phyloP scores from a whole-genome alignment of 2,888 invertebrate genomes.

The Conops quadrifasciatus region DNA sequence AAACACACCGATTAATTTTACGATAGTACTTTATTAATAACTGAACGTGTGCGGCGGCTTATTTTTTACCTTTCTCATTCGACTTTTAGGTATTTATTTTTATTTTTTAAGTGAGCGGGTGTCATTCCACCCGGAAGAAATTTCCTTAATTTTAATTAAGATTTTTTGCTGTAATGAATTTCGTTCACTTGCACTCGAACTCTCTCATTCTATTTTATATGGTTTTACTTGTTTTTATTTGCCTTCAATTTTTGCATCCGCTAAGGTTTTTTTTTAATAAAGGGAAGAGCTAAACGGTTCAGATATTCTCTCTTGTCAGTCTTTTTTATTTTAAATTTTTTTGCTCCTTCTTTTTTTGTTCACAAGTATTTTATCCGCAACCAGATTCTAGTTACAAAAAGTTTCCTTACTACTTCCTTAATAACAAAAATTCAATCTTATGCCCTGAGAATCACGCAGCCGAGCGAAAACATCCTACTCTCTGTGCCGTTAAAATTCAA shows the following conservation, averaged over 20 bases:
- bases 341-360: conserved; percentile 38
- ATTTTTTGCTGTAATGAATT: background rate
- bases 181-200: background rate
- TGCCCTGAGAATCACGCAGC: background rate
- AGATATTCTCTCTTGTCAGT: conserved; percentile 22
- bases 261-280: conserved; percentile 33
- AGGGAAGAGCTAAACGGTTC: no score
- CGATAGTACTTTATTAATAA: no score
- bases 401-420: background rate
- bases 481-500: conserved; percentile 22
- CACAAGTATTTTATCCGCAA: conserved; percentile 37
- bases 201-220: background rate
- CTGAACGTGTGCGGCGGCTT: background rate
- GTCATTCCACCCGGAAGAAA: conserved; percentile 26
- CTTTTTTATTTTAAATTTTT: conserved; percentile 41
- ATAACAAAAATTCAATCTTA: background rate
- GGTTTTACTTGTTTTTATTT: background rate
- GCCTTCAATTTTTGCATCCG: no score
- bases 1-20: no score
- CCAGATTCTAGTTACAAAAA: conserved; percentile 31
- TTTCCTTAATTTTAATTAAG: background rate
- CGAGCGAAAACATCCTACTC: background rate
- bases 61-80: conserved; percentile 35
- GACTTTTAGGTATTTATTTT: conserved; percentile 28
- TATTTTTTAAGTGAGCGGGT: conserved; percentile 19